Base-by-base conservation (phyloP, 2,113 vertebrate genomes). In the Lathamus discolor region DNA sequence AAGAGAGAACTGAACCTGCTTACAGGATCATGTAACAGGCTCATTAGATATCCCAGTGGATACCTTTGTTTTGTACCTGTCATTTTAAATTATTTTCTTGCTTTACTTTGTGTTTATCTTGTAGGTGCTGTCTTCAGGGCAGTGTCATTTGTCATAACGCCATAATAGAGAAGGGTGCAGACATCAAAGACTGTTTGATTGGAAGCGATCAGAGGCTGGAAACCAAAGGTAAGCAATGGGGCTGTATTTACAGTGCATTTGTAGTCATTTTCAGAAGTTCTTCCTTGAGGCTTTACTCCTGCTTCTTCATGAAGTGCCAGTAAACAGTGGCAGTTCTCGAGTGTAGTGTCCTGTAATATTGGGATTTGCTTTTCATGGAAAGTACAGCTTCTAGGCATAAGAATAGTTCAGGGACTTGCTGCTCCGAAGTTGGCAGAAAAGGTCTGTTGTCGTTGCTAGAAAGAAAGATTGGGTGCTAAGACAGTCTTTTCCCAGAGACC, bases 151-250 rank as follows among this genome's bases (percentile, higher is more conserved):
- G 99, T 95, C 99, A 98, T 93, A 98, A 98, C 1, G 99, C 98
- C 1, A 95, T 99, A 51, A 99, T 99, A 73, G 98, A 99, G 93
- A 98, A 98, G 83, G 99, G 99, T 83, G 98, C 99, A 23, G 99
- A 99, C 94, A 98, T 99, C 92, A 99, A 98, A 88, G 98, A 99
- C 96, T 99, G 99, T 93, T 98, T 99, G 86, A 98, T 99, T 96
- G 99, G 99, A 88, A 99, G 97, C 2, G 98, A 98, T 70, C 99
- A 99, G 92, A 97, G 83, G 52, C 98, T 99, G 51, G 98, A 99
- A 96, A 80, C 98, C 74, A 99, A 98, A 97, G 98, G 99, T 99
- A 97, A 99, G 97, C 61, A 64, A 63, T 74, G 19, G 73, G 86
- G 28, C 19, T 90, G 35, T 78, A 41, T 88, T 80, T 87, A 59